Percentiles rank a stretch among this genome's conserved stretches.
Conservation (phyloP, 2,113 vertebrate genomes). For the Mellivora capensis region DNA sequence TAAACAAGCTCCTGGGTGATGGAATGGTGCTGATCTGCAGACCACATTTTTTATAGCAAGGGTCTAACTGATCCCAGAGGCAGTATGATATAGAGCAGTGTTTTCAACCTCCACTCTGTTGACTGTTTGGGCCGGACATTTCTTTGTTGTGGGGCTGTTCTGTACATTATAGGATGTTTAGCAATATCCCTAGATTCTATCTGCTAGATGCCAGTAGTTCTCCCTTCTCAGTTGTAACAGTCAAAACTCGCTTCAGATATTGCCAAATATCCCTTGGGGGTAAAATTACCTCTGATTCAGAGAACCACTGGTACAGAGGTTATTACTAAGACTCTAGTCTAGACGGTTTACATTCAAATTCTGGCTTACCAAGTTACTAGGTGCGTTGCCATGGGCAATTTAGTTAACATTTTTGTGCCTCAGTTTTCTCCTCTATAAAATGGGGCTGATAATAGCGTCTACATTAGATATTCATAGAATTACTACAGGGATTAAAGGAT, state of each 20-base stretch:
- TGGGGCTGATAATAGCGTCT: background rate
- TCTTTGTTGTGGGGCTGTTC: background rate
- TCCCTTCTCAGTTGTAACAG: background rate
- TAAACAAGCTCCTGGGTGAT: background rate
- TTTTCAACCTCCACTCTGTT: background rate
- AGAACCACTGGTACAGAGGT: background rate
- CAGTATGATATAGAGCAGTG: background rate
- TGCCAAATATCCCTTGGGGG: background rate
- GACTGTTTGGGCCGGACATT: background rate
- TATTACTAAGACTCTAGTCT: background rate
- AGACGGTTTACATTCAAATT: background rate
- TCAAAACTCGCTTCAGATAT: background rate
- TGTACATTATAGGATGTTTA: background rate
- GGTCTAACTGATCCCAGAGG: background rate
- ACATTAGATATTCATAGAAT: background rate
- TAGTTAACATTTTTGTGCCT: background rate
- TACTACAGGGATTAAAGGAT: background rate
- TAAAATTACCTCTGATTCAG: background rate
- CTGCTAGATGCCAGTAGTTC: background rate
- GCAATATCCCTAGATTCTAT: background rate
- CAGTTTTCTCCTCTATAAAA: slow-evolving; percentile 5
- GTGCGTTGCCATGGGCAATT: background rate
- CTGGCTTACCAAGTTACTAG: background rate
- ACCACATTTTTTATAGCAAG: background rate
- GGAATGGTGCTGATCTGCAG: background rate